Evolutionary conservation across 92 coral and sea anemone species (phyloP), one percentile per base, ranked within the genome.

Genomic region (Galaxea fascicularis): DNA sequence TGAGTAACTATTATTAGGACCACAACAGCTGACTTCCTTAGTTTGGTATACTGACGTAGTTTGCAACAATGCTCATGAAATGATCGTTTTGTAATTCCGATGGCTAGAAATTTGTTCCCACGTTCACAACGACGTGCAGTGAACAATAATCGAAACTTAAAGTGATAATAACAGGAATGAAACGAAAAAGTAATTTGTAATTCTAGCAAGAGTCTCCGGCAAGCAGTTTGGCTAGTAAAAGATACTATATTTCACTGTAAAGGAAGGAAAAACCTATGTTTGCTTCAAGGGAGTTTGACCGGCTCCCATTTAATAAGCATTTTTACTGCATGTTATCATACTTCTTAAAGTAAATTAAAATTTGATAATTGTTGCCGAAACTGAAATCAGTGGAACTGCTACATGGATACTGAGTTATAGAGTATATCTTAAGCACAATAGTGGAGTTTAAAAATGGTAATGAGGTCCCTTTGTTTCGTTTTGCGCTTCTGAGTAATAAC

Each of bases 71-170:
- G 78, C 73, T 70, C 71, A 17, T 41, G 13, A 62, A 26, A 29
- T 57, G 76, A 71, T 82, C 84, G 24, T 71, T 70, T 82, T 82
- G 70, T 82, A 82, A 82, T 70, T 71, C 65, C 53, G 31, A 26
- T 51, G 9, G 56, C 45, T 51, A 25, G 10, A 21, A 57, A 64
- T 71, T 66, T 39, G 56, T 31, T 82, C 70, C 65, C 78, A 18
- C 12, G 35, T 71, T 39, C 30, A 53, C 13, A 49, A 54, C 22
- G 65, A 66, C 44, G 29, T 9, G n/a, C n/a, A n/a, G n/a, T n/a
- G 29, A 77, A 24, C 71, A 27, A 47, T 66, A 65, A 39, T 12
- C 14, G 18, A 28, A 66, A 51, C 5, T 16, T 41, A 47, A 79
- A 78, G 6, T 35, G 41, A 35, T 6, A 6, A 35, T 35, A 35